Percentiles rank a stretch among this genome's conserved stretches.
Conservation (phyloP, 2,888 invertebrate genomes). For the Cantharis nigra region DNA sequence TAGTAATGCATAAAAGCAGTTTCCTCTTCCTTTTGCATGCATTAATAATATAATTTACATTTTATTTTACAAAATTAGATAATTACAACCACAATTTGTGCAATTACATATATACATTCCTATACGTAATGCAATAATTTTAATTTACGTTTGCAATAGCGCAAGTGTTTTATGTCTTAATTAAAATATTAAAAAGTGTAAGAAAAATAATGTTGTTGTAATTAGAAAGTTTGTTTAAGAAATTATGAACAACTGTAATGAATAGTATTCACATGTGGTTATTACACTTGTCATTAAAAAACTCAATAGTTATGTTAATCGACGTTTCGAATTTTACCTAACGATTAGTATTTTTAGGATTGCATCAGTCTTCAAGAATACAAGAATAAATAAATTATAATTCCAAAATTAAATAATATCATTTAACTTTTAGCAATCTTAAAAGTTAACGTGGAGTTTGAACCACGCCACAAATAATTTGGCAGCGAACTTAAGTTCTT, state of each 20-base stretch:
- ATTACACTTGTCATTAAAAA: background rate
- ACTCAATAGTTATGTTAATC: background rate
- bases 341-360: too few species aligned
- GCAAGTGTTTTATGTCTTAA: background rate
- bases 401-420: too few species aligned
- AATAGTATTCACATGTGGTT: background rate
- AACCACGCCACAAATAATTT: too few species aligned
- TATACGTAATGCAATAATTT: background rate
- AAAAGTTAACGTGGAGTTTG: too few species aligned
- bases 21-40: background rate
- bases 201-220: background rate
- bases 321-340: background rate
- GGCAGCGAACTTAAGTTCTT: too few species aligned
- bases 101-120: background rate
- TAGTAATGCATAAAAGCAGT: background rate
- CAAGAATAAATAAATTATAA: too few species aligned
- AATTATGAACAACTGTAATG: background rate
- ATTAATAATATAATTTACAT: background rate
- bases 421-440: too few species aligned
- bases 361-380: too few species aligned
- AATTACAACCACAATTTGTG: background rate
- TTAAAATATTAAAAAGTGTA: background rate
- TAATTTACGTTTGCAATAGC: background rate
- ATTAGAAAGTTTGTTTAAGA: background rate
- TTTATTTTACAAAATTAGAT: background rate